Conservation (phyloP, 2,113 vertebrate genomes). For the Myodes glareolus region DNA sequence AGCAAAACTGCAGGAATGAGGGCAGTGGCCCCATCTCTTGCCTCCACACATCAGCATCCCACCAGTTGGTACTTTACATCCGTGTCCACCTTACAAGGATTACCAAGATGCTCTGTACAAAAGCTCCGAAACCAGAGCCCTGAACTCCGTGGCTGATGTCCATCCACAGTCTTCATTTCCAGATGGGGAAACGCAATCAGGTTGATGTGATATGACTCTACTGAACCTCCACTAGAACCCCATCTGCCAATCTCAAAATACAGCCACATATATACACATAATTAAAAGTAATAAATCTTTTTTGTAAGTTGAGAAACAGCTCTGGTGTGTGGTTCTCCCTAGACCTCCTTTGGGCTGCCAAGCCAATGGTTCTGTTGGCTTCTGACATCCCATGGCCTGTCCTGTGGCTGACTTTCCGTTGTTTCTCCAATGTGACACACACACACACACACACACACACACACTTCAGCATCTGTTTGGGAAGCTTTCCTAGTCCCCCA, state of each 20-base stretch:
- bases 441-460: fast-evolving
- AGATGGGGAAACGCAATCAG: not conserved
- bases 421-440: not conserved
- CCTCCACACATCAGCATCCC: not conserved
- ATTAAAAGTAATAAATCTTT: not conserved
- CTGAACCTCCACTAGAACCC: not conserved
- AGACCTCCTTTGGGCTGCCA: not conserved
- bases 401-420: not conserved
- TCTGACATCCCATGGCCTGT: not conserved
- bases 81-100: not conserved
- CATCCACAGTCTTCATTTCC: not conserved
- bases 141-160: not conserved
- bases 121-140: not conserved
- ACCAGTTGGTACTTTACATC: not conserved
- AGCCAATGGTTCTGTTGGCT: not conserved
- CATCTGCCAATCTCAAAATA: not conserved
- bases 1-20: not conserved
- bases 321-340: not conserved
- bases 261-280: not conserved
- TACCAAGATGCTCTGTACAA: not conserved
- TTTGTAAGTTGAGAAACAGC: not conserved
- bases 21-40: not conserved
- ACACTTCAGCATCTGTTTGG: not conserved
- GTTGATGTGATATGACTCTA: not conserved
- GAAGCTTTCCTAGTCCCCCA: not conserved